Percentiles rank a stretch among this genome's conserved stretches.
These are phyloP conservation scores for Yponomeuta sedellus DNA, from an alignment of 2,888 invertebrate genomes.

Conservation along the genomic window DNA sequence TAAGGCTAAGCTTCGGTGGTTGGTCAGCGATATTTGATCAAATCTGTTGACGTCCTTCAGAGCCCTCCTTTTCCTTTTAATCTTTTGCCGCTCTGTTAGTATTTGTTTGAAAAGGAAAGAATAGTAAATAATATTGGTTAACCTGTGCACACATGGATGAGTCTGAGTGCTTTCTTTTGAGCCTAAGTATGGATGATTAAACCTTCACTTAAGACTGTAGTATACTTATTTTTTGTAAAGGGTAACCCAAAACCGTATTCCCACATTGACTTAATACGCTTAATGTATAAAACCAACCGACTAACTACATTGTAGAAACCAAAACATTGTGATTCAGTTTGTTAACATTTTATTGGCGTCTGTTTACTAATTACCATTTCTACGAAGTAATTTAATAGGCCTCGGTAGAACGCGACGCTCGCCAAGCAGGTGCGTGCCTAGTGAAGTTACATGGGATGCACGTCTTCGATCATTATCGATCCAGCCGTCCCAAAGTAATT, in stretches of 20 bases:
- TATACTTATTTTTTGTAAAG: too few species aligned
- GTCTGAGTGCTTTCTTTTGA: not conserved
- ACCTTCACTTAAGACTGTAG: not conserved
- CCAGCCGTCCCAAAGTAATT: conserved; percentile 44
- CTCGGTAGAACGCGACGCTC: conserved; percentile 32
- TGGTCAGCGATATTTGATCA: conserved; percentile 57
- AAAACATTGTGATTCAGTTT: not conserved
- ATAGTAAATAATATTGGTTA: conserved; percentile 32
- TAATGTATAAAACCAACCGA: not conserved
- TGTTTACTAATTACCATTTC: conserved; percentile 41
- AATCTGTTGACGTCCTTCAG: conserved; percentile 57
- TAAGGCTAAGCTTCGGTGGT: not conserved
- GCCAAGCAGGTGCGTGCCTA: conserved; percentile 18
- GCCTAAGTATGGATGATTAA: not conserved
- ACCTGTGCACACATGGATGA: conserved; percentile 1
- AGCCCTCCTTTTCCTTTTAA: conserved; percentile 49
- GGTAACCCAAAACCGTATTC: too few species aligned
- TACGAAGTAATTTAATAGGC: conserved; percentile 38
- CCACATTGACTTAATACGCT: not conserved
- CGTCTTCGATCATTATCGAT: conserved; percentile 17
- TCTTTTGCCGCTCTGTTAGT: conserved; percentile 58
- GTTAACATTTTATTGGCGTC: not conserved
- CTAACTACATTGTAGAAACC: not conserved
- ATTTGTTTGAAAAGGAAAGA: conserved; percentile 39
- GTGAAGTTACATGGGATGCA: conserved; percentile 10